Base-by-base conservation (phyloP, 1,140 invertebrate genomes). In the Trigoniulus corallinus region DNA sequence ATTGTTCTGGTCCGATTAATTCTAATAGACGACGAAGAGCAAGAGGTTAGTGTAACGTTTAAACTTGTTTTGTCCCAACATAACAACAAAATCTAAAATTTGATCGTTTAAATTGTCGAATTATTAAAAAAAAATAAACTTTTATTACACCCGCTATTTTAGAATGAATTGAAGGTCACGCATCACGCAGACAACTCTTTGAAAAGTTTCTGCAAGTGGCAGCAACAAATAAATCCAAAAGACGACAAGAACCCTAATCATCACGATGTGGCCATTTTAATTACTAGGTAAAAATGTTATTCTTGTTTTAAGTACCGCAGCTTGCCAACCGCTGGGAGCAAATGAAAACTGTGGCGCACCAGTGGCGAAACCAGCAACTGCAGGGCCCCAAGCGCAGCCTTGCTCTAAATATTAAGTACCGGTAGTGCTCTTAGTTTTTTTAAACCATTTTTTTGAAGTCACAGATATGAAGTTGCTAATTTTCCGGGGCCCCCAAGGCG, bases 201-300 rank as follows among this genome's bases (percentile, higher is more conserved):
- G 25, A 73, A 77, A 49, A 84, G 80, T 57, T 93, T 93, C 67
- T 93, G 88, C 67, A 77, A 78, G 56, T 91, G 84, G 79, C 88
- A 92, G 64, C 75, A 79, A 57, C 74, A 74, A 47, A 67, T 83
- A 46, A 91, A 92, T 66, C 80, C 80, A 0, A 67, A 70, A 24
- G 75, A 82, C 56, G 84, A 89, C 54, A 71, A 74, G 2, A 79
- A 89, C 67, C 85, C 86, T 3, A 79, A 88, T 60, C 89, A 94
- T 61, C 89, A 95, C 63, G 91, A 94, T 61, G 85, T 92, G 0
- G 91, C 88, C 37, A 81, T 95, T 57, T 72, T 95, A 3, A 74
- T 94, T 23, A 95, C 91, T 40, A 81, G 80, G 78, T 82, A 63
- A 55, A 58, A 59, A 45, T 43, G 45, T 54, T 37, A 34, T 34